Base-by-base conservation (phyloP, 2,797 vertebrate species). In the Pelodytes ibericus region DNA sequence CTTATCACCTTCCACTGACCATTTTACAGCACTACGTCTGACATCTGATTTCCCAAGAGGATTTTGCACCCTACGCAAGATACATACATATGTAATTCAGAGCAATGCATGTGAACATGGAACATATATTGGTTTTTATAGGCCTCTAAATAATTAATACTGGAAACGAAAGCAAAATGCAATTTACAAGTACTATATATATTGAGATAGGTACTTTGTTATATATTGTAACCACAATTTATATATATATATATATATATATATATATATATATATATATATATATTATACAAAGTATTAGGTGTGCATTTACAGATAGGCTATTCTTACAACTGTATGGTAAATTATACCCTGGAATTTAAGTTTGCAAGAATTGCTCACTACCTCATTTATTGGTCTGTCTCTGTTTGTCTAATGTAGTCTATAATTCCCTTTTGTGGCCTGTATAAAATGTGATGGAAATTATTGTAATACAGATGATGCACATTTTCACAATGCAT, bases 31-130 rank as follows among this genome's bases (percentile, higher is more conserved):
- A 74, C 56, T 68, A 41, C 36, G 25, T 62, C 64, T 79, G 71
- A 73, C 77, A 79, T 79, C 33, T 79, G 63, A 79, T 79, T 79
- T 79, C 77, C 64, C 58, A 31, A 80, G 82, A 85, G 83, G 75
- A 60, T 79, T 72, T 74, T 72, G 75, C 80, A 82, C 71, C 69
- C 72, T 65, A 77, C 72, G 47, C 67, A 73, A 81, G 75, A 18
- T 41, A 11, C 71, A 81, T 81, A 62, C 27, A 81, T 71, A 73
- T 63, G 65, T 70, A 57, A 66, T 82, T 72, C 58, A 82, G 77
- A 22, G 51, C 16, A 82, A 80, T 72, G 75, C 71, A 83, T 5
- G 0, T 74, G 36, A 76, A 71, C 76, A 63, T 86, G 85, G 86
- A 71, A 22, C 72, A 31, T 71, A 75, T 30, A 66, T 78, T 80